Evolutionary conservation across 2,888 invertebrate genomes (phyloP), one percentile per base, ranked within the genome.

Genomic region (Notocelia uddmanniana): DNA sequence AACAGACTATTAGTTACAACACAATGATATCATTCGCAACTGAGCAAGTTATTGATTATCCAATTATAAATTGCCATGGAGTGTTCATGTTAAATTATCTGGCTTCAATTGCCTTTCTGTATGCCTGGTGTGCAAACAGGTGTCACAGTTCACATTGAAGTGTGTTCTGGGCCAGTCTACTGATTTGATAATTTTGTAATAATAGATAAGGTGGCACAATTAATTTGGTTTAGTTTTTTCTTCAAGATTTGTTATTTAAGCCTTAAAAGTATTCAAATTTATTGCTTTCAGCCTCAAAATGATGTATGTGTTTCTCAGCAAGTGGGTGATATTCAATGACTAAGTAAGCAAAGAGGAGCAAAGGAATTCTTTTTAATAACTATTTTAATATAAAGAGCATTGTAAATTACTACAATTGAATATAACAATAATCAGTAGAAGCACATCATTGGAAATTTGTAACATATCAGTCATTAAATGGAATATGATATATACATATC

Each of bases 11-110:
- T 15, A 41, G 41, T 41, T 41, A 54, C 13, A 11, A 26, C 23
- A 26, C n/a, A 26, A 55, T 55, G 41, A 23, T 60, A 41, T 60
- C 21, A 60, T 21, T 60, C 9, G 59, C 15, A 59, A 41, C 37
- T 59, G 19, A 41, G n/a, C 21, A 26, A 41, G 23, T 45, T 41
- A 60, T 60, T 45, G 60, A 60, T 60, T 45, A 45, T 45, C n/a
- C 45, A 60, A 60, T 45, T 60, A 60, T 23, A 21, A 37, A 59
- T 13, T 2, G 19, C 21, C 21, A 41, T 41, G 21, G 54, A 21
- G 15, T 23, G 21, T 8, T 13, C 21, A n/a, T 15, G 8, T 37
- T 13, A 21, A 21, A 54, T 54, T 54, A 54, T 54, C 54, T 23
- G 54, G 54, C 55, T 55, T 55, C 55, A 26, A 55, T 23, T 55